phyloP scores from a whole-genome alignment of 2,888 invertebrate genomes.

The Patella depressa region DNA sequence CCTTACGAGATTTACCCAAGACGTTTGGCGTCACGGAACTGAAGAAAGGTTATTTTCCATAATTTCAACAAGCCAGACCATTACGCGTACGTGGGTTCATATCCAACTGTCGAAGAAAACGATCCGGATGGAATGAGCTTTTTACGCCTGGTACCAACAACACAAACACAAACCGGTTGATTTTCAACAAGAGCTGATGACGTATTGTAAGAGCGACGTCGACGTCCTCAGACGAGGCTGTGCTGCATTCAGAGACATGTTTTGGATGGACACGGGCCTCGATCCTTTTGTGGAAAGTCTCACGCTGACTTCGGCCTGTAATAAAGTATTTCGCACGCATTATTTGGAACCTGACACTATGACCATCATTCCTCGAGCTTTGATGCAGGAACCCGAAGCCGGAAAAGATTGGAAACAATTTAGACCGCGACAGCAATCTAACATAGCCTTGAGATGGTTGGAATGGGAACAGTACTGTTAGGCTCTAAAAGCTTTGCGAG shows the following conservation, averaged over 20 bases:
- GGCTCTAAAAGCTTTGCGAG: too few relatives aligned
- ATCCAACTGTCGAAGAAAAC: too few relatives aligned
- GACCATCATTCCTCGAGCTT: too few relatives aligned
- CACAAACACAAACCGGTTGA: too few relatives aligned
- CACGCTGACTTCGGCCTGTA: background rate
- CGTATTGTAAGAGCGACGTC: too few relatives aligned
- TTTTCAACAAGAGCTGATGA: too few relatives aligned
- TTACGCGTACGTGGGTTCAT: background rate
- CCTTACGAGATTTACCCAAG: background rate
- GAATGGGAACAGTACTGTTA: background rate
- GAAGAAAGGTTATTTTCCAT: constrained; percentile 6
- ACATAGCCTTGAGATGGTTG: background rate
- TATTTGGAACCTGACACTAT: too few relatives aligned
- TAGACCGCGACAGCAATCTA: background rate
- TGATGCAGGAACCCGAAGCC: too few relatives aligned
- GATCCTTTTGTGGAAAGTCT: background rate
- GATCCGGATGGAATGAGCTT: too few relatives aligned
- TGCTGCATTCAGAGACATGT: background rate
- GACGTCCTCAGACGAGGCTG: too few relatives aligned
- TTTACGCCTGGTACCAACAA: too few relatives aligned
- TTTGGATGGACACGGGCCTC: background rate
- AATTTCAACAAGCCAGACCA: background rate
- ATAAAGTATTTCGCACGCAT: background rate
- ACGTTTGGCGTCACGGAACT: constrained; percentile 3
- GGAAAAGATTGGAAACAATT: too few relatives aligned